A percentile compares a stretch with the other conserved stretches of the same genome.
These are phyloP conservation scores for Tricholauxania praeusta DNA, from an alignment of 2,888 invertebrate species.

Conservation along the genomic window DNA sequence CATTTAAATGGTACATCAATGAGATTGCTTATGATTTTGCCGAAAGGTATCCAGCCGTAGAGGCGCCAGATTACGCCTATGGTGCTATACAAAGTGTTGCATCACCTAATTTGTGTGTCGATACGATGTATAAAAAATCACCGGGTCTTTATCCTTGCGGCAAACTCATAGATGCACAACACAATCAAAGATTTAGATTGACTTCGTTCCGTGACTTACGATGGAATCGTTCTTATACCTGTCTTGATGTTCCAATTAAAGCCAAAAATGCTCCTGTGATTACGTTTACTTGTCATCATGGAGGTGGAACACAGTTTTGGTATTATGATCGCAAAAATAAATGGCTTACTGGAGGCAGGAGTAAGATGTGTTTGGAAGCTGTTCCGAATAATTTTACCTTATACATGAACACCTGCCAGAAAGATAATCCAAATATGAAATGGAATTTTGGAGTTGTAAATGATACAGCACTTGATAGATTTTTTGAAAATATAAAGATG, in stretches of 20 bases:
- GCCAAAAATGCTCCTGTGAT: slow-evolving; percentile 78
- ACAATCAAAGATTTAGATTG: slow-evolving; percentile 63
- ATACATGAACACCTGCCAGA: slow-evolving; percentile 78
- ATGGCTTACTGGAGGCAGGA: slow-evolving; percentile 69
- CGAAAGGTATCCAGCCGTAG: slow-evolving; percentile 89
- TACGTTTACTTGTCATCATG: slow-evolving; percentile 90
- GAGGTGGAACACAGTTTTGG: slow-evolving; percentile 95
- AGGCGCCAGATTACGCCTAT: slow-evolving; percentile 84
- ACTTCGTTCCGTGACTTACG: slow-evolving; percentile 67
- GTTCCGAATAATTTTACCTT: slow-evolving; percentile 74
- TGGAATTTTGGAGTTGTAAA: slow-evolving; percentile 56
- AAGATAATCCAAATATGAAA: slow-evolving; percentile 58
- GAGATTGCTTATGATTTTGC: slow-evolving; percentile 92
- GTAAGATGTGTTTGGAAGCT: slow-evolving; percentile 82
- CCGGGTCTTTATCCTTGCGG: slow-evolving; percentile 65
- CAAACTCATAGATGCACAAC: slow-evolving; percentile 55
- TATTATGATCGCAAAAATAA: slow-evolving; percentile 35
- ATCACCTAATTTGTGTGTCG: slow-evolving; percentile 78
- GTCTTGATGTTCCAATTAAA: slow-evolving; percentile 83
- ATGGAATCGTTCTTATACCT: slow-evolving; percentile 77
- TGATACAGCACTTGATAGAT: slow-evolving; percentile 58
- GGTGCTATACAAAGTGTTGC: slow-evolving; percentile 81
- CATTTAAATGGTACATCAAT: slow-evolving; percentile 97
- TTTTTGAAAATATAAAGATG: slow-evolving; percentile 36
- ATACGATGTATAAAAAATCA: slow-evolving; percentile 72